Evolutionary conservation across 1,140 invertebrate species (phyloP).

Genomic region (Heliconius hermathena): DNA sequence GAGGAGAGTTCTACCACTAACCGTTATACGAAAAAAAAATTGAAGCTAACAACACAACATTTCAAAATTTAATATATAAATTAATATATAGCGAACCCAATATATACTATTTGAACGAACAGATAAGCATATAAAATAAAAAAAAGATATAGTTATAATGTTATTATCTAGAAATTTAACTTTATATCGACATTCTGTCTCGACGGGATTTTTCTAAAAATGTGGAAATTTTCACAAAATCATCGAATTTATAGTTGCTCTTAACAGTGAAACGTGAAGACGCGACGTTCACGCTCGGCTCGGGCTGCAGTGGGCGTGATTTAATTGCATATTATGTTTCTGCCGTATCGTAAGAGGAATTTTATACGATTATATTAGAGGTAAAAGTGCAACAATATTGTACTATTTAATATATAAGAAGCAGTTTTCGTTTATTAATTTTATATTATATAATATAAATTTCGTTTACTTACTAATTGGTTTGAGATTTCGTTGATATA

Average conservation of each 20-base stretch:
- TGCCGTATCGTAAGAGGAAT: not conserved
- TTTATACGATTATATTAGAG: not conserved
- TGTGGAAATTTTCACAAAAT: not conserved
- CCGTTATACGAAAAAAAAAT: no score
- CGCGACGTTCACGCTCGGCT: slow-evolving; percentile 19
- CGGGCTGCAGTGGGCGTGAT: slow-evolving; percentile 16
- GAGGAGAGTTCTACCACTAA: no score
- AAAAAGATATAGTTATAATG: not conserved
- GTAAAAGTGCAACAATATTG: not conserved
- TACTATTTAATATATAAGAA: not conserved
- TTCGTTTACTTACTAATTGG: no score
- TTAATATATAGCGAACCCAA: no score
- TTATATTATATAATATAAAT: no score
- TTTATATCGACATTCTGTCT: not conserved
- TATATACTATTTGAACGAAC: not conserved
- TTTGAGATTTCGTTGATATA: no score
- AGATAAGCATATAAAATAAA: not conserved
- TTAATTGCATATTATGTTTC: slow-evolving; percentile 26
- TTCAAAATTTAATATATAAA: no score
- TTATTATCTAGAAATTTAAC: not conserved
- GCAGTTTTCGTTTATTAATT: no score
- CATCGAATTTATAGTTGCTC: slow-evolving; percentile 7
- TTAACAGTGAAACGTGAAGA: slow-evolving; percentile 22
- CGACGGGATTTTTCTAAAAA: not conserved
- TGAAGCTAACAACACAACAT: no score